Evolutionary conservation across 2,797 vertebrate genomes (phyloP).

Genomic region (Harpagifer antarcticus): DNA sequence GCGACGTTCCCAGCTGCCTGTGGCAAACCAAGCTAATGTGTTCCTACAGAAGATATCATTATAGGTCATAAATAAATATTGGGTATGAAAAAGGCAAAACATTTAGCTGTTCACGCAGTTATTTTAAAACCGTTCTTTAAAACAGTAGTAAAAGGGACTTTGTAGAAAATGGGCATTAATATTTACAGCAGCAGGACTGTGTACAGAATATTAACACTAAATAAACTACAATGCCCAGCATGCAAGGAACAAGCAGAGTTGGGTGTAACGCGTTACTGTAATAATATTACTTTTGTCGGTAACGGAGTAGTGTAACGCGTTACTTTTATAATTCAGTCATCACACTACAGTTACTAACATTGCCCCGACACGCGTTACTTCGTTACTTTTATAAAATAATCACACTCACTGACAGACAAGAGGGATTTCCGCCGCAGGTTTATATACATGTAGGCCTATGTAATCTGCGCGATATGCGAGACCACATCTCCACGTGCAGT

Average conservation of each 20-base stretch:
- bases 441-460: too few relatives aligned
- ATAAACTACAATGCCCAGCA: neutral
- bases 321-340: too few relatives aligned
- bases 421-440: too few relatives aligned
- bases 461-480: too few relatives aligned
- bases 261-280: too few relatives aligned
- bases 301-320: too few relatives aligned
- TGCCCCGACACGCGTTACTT: too few relatives aligned
- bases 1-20: neutral
- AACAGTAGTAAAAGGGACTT: neutral
- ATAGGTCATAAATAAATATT: constrained; percentile 19
- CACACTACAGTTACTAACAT: too few relatives aligned
- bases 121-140: neutral
- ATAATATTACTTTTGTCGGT: too few relatives aligned
- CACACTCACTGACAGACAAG: too few relatives aligned
- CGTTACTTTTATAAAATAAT: too few relatives aligned
- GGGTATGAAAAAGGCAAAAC: neutral
- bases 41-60: neutral
- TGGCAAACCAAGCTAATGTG: neutral
- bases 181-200: constrained; percentile 21
- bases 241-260: neutral
- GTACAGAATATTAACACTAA: neutral
- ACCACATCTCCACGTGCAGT: too few relatives aligned
- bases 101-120: neutral
- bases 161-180: neutral